A percentile compares a stretch with the other conserved stretches of the same genome.
These are phyloP conservation scores for Carcharodon carcharias DNA, from an alignment of 2,797 vertebrate genomes.

Conservation along the genomic window DNA sequence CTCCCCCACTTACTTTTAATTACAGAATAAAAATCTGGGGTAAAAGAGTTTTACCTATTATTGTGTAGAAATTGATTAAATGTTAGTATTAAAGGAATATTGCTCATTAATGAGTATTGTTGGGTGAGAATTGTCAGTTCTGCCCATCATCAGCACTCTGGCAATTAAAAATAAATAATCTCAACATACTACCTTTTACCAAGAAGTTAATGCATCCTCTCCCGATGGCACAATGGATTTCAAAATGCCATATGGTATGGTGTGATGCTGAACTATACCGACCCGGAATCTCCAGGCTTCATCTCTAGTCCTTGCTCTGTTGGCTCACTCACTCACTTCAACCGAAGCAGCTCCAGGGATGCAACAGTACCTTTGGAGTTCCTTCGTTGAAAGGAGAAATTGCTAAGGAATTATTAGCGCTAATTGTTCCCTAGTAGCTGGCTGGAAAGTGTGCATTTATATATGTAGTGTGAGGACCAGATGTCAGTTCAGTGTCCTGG, in stretches of 20 bases:
- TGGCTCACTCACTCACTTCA: neutral
- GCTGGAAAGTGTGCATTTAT: neutral
- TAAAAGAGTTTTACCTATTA: neutral
- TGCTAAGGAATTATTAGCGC: neutral
- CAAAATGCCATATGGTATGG: constrained; percentile 11
- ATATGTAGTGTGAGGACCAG: neutral
- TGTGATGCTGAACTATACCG: neutral
- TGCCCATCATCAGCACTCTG: too few relatives aligned
- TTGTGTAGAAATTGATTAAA: neutral
- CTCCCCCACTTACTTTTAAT: neutral
- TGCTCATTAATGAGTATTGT: neutral
- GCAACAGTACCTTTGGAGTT: neutral
- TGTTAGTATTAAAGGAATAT: neutral
- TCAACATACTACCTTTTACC: neutral
- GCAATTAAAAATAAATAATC: neutral
- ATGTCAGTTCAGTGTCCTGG: neutral
- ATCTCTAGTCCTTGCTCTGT: neutral
- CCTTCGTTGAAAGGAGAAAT: neutral
- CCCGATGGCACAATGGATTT: neutral
- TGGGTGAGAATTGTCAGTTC: neutral
- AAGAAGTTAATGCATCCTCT: neutral
- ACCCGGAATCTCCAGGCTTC: neutral
- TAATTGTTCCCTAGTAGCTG: neutral
- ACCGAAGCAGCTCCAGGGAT: neutral
- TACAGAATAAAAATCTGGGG: neutral